Base-by-base conservation (phyloP, 2,888 invertebrate species). In the Nemotelus pantherinus region DNA sequence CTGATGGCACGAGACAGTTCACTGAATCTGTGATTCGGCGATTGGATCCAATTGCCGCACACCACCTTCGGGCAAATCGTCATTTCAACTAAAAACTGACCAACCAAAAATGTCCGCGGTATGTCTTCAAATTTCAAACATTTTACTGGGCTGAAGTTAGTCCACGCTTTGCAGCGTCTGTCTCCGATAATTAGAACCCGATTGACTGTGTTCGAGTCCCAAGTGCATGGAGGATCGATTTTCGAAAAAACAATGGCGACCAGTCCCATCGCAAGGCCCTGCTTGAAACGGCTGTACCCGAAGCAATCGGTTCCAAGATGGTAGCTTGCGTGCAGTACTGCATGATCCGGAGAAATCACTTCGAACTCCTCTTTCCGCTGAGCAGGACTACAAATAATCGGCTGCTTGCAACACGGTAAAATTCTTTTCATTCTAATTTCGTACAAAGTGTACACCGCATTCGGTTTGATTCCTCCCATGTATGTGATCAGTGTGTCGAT, bases 221-320 rank as follows among this genome's bases (percentile, higher is more conserved):
- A 87, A 0, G 85, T 85, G 4, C 85, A 84, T 1, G 87, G 83
- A 78, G 85, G 82, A 80, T 86, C 86, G 50, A 87, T 84, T 79
- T 86, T 87, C 0, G 86, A 83, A 41, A 83, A 84, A 39, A 86
- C 60, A 1, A 86, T 81, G 0, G 85, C 83, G 9, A 83, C 81
- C 0, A 85, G 81, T 0, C 84, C 84, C 2, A 84, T 84, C 0
- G 86, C 84, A n/a, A 87, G 76, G 0, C 85, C 83, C 64, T 86
- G 86, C 2, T 85, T 85, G 78, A 83, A 83, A 1, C 84, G 82
- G 55, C 84, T 57, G 0, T 85, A 82, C 75, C 83, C 83, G 45
- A 82, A 83, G 2, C 82, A 82, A 50, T 82, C 82, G 0, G 85
- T 82, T 0, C 84, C 83, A n/a, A 87, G 80, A 79, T 87, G 85